These are phyloP conservation scores for Danio choprae DNA, from an alignment of 2,797 vertebrate species.

Conservation along the genomic window DNA sequence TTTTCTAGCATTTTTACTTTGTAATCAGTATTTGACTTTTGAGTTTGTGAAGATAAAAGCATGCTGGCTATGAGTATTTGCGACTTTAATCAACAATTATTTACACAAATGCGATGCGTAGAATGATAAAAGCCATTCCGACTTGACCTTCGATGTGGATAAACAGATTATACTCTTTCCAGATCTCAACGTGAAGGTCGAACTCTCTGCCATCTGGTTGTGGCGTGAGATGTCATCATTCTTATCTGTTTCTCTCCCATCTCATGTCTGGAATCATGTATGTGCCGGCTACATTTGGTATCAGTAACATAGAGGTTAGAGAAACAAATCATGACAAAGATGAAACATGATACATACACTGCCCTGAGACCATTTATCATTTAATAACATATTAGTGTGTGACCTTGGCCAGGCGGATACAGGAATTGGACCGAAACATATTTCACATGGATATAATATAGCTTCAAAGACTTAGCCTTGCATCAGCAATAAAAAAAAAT, in stretches of 20 bases:
- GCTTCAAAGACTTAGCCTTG: slow-evolving; percentile 58
- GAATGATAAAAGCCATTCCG: not conserved
- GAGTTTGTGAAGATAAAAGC: not conserved
- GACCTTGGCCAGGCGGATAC: slow-evolving; percentile 61
- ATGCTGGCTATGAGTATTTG: not conserved
- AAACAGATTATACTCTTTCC: slow-evolving; percentile 4
- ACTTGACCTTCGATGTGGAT: not conserved
- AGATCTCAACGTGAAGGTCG: slow-evolving; percentile 27
- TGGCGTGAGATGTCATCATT: slow-evolving; percentile 19
- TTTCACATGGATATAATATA: slow-evolving; percentile 67
- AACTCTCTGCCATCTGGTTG: slow-evolving; percentile 40
- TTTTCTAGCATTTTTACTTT: too few relatives aligned
- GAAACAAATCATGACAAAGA: slow-evolving; percentile 72
- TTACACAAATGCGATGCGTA: not conserved
- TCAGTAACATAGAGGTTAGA: slow-evolving; percentile 73
- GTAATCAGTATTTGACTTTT: not conserved
- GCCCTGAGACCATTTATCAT: slow-evolving; percentile 67
- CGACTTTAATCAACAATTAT: slow-evolving; percentile 26
- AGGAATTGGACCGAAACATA: slow-evolving; percentile 49
- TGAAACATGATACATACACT: slow-evolving; percentile 72
- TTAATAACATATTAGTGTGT: slow-evolving; percentile 73
- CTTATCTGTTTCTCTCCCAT: slow-evolving; percentile 39
- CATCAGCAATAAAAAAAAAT: slow-evolving; percentile 47
- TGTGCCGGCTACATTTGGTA: slow-evolving; percentile 65
- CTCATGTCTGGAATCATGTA: slow-evolving; percentile 68